Conservation (phyloP, 1,140 invertebrate species). For the Sinonovacula constricta region DNA sequence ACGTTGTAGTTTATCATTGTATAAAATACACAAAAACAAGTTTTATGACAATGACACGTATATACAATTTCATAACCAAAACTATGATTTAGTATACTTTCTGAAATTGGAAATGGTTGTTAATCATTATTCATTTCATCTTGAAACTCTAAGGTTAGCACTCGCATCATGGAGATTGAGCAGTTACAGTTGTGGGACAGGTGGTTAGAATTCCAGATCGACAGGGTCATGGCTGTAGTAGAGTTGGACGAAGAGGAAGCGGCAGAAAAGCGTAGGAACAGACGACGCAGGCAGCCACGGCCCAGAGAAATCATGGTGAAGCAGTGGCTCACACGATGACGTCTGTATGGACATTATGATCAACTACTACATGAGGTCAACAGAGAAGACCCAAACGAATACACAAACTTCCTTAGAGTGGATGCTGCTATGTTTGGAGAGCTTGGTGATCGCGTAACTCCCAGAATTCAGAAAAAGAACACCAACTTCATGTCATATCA, state of each 20-base stretch:
- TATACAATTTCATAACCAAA: too few species aligned
- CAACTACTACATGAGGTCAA: constrained; percentile 46
- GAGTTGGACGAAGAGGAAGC: constrained; percentile 29
- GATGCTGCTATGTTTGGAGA: constrained; percentile 44
- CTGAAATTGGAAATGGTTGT: too few species aligned
- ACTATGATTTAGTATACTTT: too few species aligned
- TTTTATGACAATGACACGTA: too few species aligned
- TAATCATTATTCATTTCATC: too few species aligned
- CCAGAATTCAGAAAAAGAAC: constrained; percentile 35
- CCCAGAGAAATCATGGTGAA: constrained; percentile 27
- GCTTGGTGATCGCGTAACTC: constrained; percentile 38
- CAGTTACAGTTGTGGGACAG: too few species aligned
- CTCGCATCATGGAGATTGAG: too few species aligned
- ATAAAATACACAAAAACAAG: too few species aligned
- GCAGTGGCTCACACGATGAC: constrained; percentile 37
- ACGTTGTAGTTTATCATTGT: too few species aligned
- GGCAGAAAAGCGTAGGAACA: not conserved
- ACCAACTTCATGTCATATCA: constrained; percentile 27
- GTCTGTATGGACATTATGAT: constrained; percentile 51
- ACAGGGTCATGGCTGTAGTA: constrained; percentile 1
- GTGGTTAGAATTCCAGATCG: constrained; percentile 18
- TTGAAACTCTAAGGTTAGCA: too few species aligned
- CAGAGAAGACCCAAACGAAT: constrained; percentile 34
- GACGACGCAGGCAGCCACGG: constrained; percentile 5
- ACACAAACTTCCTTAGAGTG: constrained; percentile 46